phyloP scores from a whole-genome alignment of 2,888 invertebrate genomes.

The Deilephila elpenor region DNA sequence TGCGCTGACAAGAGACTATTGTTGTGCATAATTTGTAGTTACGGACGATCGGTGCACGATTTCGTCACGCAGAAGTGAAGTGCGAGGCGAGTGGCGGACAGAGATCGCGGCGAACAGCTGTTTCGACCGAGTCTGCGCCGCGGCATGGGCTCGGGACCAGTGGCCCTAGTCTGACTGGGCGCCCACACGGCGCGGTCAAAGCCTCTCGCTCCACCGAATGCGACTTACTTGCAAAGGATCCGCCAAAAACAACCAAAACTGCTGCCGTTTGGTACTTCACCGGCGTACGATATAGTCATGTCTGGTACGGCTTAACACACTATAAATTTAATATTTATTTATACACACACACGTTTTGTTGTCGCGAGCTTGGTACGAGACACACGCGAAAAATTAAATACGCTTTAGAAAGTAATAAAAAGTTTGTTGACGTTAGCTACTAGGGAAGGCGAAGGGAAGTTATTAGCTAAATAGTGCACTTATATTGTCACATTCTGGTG shows the following conservation, averaged over 20 bases:
- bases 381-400: constrained; percentile 82
- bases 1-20: constrained; percentile 52
- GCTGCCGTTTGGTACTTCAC: constrained; percentile 96
- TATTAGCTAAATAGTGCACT: constrained; percentile 66
- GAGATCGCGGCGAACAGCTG: constrained; percentile 67
- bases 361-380: constrained; percentile 73
- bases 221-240: constrained; percentile 92
- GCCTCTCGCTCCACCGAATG: constrained; percentile 36
- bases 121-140: constrained; percentile 47
- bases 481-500: constrained; percentile 80
- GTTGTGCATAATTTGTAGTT: constrained; percentile 55
- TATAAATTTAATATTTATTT: constrained; percentile 76
- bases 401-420: constrained; percentile 81
- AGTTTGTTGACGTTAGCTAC: constrained; percentile 69
- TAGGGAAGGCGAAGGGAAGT: constrained; percentile 72
- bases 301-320: constrained; percentile 67
- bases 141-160: constrained; percentile 38
- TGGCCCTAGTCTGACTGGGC: constrained; percentile 37
- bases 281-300: constrained; percentile 96
- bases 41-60: constrained; percentile 55
- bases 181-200: constrained; percentile 46
- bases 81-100: constrained; percentile 36
- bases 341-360: constrained; percentile 80
- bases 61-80: constrained; percentile 56
- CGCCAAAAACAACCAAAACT: constrained; percentile 97